Conservation (phyloP, 2,888 invertebrate genomes). For the Drosophila anceps region DNA sequence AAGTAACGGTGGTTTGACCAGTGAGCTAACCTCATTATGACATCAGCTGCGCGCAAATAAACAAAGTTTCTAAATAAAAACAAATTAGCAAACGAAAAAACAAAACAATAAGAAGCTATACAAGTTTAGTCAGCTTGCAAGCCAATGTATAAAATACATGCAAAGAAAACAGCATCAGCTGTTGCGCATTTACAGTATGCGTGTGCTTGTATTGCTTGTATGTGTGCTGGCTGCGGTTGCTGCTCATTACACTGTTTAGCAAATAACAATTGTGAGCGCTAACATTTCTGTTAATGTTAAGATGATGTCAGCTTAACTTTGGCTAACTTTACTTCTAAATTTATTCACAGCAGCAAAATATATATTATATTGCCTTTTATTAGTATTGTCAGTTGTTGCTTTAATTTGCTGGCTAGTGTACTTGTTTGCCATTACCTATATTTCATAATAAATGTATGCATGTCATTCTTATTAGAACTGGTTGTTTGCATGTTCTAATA, state of each 20-base stretch:
- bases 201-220: conserved; percentile 18
- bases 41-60: conserved; percentile 71
- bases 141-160: conserved; percentile 1
- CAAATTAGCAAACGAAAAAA: conserved; percentile 24
- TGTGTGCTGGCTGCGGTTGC: conserved; percentile 8
- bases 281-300: conserved; percentile 17
- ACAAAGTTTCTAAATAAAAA: conserved; percentile 31
- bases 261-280: conserved; percentile 1
- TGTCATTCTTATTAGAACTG: conserved; percentile 72
- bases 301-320: conserved; percentile 34
- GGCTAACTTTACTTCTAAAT: neutral
- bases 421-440: conserved; percentile 26
- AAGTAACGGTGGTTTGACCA: conserved; percentile 47
- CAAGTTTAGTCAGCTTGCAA: conserved; percentile 59
- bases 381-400: neutral
- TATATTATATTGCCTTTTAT: neutral
- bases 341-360: conserved; percentile 1
- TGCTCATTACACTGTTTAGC: conserved; percentile 41
- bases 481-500: conserved; percentile 75
- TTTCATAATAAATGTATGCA: conserved; percentile 70
- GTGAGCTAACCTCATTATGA: conserved; percentile 44
- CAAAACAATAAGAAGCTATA: conserved; percentile 41
- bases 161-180: conserved; percentile 64
- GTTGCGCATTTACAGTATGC: conserved; percentile 60
- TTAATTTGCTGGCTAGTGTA: conserved; percentile 44